A percentile compares a stretch with the other conserved stretches of the same genome.
Conservation (phyloP, 2,113 vertebrate genomes). For the Lepisosteus osseus region DNA sequence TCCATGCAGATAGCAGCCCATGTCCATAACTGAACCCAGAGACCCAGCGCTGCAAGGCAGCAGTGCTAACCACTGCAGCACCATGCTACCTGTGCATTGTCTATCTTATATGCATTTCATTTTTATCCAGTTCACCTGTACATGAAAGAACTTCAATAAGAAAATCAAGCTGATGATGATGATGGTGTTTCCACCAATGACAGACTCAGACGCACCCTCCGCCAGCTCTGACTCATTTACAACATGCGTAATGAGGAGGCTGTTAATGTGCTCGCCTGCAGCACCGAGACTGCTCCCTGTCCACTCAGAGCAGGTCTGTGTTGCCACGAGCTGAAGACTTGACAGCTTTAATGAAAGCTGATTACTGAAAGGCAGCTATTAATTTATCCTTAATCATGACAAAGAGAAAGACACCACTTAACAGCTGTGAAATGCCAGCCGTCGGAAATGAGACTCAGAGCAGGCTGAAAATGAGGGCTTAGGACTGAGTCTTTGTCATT, state of each 20-base stretch:
- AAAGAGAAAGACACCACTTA: conserved; percentile 67
- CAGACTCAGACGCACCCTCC: too few species aligned
- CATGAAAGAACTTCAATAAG: too few species aligned
- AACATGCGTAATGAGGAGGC: conserved; percentile 13
- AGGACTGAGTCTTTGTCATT: conserved; percentile 57
- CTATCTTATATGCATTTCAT: too few species aligned
- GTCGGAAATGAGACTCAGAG: conserved; percentile 65
- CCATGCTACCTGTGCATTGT: too few species aligned
- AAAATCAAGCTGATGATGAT: too few species aligned
- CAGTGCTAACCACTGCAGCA: too few species aligned
- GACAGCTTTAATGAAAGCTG: conserved; percentile 75
- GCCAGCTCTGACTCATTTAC: too few species aligned
- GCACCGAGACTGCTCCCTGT: conserved; percentile 48
- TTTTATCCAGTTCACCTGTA: too few species aligned
- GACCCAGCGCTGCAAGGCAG: too few species aligned
- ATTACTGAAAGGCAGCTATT: conserved; percentile 75
- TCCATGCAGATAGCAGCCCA: too few species aligned
- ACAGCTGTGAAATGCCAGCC: conserved; percentile 74
- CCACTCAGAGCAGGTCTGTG: conserved; percentile 42
- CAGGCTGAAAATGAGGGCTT: conserved; percentile 56
- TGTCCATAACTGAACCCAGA: too few species aligned
- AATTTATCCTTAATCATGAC: conserved; percentile 70
- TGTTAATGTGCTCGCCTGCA: conserved; percentile 51
- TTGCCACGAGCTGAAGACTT: conserved; percentile 45
- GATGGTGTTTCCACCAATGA: too few species aligned